A percentile compares a stretch with the other conserved stretches of the same genome.
phyloP scores from a whole-genome alignment of 2,888 invertebrate species.

The Ferrisia virgata region DNA sequence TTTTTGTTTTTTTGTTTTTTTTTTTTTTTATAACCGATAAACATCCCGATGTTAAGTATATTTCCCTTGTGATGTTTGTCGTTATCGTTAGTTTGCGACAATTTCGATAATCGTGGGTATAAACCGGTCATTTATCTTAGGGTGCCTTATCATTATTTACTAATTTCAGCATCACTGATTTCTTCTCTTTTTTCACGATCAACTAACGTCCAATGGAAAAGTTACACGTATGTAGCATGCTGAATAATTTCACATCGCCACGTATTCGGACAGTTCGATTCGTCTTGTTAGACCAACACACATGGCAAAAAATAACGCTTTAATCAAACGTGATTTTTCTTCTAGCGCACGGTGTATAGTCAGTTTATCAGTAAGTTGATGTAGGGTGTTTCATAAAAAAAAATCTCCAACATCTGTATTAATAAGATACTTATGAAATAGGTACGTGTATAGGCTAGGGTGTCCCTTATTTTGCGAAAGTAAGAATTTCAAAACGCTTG shows the following conservation, averaged over 20 bases:
- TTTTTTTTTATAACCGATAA: neutral
- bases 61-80: neutral
- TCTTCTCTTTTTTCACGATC: neutral
- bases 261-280: neutral
- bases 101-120: neutral
- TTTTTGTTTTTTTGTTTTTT: too few species aligned
- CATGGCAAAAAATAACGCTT: neutral
- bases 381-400: too few species aligned
- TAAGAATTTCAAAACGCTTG: too few species aligned
- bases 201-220: neutral
- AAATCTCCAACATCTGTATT: too few species aligned
- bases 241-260: neutral
- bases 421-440: too few species aligned
- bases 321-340: neutral
- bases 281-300: neutral
- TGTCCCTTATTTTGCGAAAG: too few species aligned
- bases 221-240: neutral
- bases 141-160: neutral
- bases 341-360: too few species aligned
- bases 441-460: too few species aligned
- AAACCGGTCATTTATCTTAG: conserved; percentile 2
- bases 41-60: neutral
- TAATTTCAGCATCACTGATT: conserved; percentile 9
- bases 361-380: too few species aligned
- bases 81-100: neutral